A percentile compares a stretch with the other conserved stretches of the same genome.
Conservation (phyloP, 2,888 invertebrate species). For the Teleiodes luculella region DNA sequence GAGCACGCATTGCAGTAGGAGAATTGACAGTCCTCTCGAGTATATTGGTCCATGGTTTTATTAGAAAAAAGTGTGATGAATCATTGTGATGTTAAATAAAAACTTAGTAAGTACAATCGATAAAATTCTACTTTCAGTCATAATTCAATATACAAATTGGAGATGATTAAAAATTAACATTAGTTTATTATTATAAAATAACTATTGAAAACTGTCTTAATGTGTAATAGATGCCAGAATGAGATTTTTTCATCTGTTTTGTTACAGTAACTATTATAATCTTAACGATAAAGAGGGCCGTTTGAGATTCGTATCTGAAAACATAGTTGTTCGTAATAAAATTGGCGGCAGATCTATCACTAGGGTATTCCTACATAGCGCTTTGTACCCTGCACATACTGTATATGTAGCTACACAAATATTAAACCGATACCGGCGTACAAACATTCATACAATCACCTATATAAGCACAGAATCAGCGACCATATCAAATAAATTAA, state of each 20-base stretch:
- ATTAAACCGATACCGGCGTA: conserved; percentile 40
- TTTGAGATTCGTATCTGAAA: conserved; percentile 7
- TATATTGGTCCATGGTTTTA: too few relatives aligned
- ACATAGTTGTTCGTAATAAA: neutral
- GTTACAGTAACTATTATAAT: neutral
- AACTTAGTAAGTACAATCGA: neutral
- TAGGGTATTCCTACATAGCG: conserved; percentile 24
- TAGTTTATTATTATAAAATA: too few relatives aligned
- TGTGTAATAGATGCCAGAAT: too few relatives aligned
- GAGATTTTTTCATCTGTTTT: too few relatives aligned
- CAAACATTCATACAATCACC: conserved; percentile 27
- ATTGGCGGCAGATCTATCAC: conserved; percentile 1
- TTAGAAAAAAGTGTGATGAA: conserved; percentile 5
- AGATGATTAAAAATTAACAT: too few relatives aligned
- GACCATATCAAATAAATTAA: conserved; percentile 29
- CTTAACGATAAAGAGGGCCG: neutral
- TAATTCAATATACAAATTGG: too few relatives aligned
- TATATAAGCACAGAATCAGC: conserved; percentile 37
- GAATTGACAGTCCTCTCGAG: too few relatives aligned
- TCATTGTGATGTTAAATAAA: neutral
- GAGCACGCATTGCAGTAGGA: too few relatives aligned
- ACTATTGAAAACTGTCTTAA: too few relatives aligned
- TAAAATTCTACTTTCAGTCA: too few relatives aligned
- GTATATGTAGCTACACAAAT: conserved; percentile 40
- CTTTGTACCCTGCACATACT: conserved; percentile 50